Conservation (phyloP, 2,797 vertebrate species). For the Pantherophis alleghaniensis region DNA sequence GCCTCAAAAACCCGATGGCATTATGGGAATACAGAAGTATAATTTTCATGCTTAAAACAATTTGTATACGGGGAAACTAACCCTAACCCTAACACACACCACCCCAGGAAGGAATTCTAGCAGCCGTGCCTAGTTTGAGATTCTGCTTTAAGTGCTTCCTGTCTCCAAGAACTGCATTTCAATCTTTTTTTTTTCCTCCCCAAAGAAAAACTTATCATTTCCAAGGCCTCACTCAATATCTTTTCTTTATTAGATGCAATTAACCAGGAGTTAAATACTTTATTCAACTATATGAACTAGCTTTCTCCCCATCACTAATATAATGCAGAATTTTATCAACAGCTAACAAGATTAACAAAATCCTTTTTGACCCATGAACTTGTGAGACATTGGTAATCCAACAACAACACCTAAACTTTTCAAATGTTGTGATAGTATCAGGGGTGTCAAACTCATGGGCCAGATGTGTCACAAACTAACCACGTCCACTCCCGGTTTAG, state of each 20-base stretch:
- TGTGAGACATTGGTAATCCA: not conserved
- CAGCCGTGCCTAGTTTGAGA: not conserved
- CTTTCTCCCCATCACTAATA: not conserved
- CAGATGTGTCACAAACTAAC: too few relatives aligned
- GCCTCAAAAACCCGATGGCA: not conserved
- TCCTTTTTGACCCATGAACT: not conserved
- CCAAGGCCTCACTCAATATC: not conserved
- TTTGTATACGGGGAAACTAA: too few relatives aligned
- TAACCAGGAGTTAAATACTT: not conserved
- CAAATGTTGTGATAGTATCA: not conserved
- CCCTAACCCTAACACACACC: too few relatives aligned
- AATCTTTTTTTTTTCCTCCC: not conserved
- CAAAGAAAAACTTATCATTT: not conserved
- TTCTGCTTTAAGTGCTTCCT: not conserved
- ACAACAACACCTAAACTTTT: not conserved
- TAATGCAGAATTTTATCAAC: not conserved
- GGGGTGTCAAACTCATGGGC: too few relatives aligned
- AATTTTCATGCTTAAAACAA: not conserved
- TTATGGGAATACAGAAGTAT: not conserved
- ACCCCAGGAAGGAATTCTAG: not conserved
- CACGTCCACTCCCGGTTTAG: too few relatives aligned
- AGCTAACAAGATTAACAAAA: not conserved
- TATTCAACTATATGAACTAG: not conserved
- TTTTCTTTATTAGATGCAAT: not conserved
- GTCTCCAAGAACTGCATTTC: not conserved